These are phyloP conservation scores for Piprites chloris DNA, from an alignment of 2,113 vertebrate genomes.

Conservation along the genomic window DNA sequence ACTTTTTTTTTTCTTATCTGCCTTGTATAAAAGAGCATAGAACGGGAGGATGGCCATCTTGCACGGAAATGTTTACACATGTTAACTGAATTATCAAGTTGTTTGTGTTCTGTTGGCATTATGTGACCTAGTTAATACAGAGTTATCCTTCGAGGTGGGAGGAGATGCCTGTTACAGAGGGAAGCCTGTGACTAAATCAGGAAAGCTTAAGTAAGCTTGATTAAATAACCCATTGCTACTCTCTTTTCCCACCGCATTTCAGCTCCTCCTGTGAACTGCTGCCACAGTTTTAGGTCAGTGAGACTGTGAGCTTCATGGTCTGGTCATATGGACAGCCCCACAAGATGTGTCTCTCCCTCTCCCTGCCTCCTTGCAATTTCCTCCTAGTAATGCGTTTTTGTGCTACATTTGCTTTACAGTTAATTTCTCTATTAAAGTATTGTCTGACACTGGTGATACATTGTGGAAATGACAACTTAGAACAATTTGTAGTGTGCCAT, in stretches of 20 bases:
- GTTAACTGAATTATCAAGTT: background rate
- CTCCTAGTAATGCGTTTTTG: background rate
- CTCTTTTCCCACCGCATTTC: background rate
- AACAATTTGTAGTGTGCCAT: background rate
- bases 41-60: background rate
- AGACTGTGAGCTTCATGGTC: fast-evolving
- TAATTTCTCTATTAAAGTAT: background rate
- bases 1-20: background rate
- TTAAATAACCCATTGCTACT: background rate
- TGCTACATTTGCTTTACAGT: background rate
- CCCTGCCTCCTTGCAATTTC: background rate
- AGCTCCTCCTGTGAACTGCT: background rate
- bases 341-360: background rate
- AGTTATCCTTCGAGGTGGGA: background rate
- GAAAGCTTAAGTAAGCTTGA: background rate
- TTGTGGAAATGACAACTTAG: background rate
- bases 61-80: background rate
- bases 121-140: background rate
- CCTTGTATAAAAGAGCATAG: background rate
- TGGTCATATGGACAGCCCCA: background rate
- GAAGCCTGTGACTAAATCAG: background rate
- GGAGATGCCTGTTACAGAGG: background rate
- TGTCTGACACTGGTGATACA: background rate
- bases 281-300: background rate
- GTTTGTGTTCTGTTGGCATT: background rate